phyloP scores from a whole-genome alignment of 2,113 vertebrate species.

The Nerophis ophidion region DNA sequence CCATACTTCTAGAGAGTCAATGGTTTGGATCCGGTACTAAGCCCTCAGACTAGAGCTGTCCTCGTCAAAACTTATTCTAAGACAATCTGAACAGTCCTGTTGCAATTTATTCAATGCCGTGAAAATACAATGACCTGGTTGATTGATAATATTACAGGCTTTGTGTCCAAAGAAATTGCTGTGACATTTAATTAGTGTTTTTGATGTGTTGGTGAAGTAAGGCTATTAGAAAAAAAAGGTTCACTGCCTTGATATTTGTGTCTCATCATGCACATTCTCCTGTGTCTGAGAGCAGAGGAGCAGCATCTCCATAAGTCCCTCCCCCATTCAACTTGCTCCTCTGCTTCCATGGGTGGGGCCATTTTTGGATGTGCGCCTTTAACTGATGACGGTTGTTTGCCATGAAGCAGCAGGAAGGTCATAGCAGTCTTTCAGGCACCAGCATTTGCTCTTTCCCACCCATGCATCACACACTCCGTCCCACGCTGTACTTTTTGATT shows the following conservation, averaged over 20 bases:
- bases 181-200: not conserved
- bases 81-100: too few species aligned
- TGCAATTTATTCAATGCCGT: too few species aligned
- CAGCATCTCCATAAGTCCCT: slow-evolving; percentile 33
- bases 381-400: slow-evolving; percentile 47
- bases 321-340: slow-evolving; percentile 43
- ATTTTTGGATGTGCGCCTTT: slow-evolving; percentile 30
- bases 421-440: slow-evolving; percentile 32
- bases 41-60: too few species aligned
- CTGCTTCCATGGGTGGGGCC: slow-evolving; percentile 55
- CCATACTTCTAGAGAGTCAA: too few species aligned
- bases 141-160: too few species aligned
- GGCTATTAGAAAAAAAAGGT: not conserved
- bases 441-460: slow-evolving; percentile 3
- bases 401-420: slow-evolving; percentile 56
- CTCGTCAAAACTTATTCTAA: too few species aligned
- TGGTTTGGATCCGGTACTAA: too few species aligned
- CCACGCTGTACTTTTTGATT: slow-evolving; percentile 10
- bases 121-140: too few species aligned
- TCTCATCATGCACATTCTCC: slow-evolving; percentile 18
- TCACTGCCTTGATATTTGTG: slow-evolving; percentile 21
- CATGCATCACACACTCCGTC: slow-evolving; percentile 8
- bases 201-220: not conserved
- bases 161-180: too few species aligned
- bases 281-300: slow-evolving; percentile 24